phyloP scores from a whole-genome alignment of 2,797 vertebrate genomes.

The Phoebastria nigripes region DNA sequence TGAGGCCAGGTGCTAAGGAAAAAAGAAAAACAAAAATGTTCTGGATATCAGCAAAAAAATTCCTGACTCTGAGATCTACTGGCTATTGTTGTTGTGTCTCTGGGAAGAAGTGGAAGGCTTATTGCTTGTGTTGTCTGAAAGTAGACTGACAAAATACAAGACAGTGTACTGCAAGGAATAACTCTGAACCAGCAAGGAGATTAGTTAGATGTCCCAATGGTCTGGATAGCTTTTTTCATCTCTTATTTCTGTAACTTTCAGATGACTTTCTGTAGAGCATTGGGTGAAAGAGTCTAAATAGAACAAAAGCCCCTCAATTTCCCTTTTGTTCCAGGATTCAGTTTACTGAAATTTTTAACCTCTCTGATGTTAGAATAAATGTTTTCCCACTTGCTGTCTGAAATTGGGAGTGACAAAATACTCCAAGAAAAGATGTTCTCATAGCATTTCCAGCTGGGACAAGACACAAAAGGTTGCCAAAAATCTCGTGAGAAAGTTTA shows the following conservation, averaged over 20 bases:
- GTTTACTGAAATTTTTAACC: neutral
- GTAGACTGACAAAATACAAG: neutral
- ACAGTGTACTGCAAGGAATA: neutral
- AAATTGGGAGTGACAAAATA: slow-evolving; percentile 25
- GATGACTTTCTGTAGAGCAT: neutral
- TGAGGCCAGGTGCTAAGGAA: neutral
- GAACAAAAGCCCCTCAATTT: neutral
- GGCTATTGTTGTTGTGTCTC: neutral
- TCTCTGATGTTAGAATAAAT: neutral
- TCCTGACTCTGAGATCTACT: neutral
- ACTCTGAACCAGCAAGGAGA: neutral
- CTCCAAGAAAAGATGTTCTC: neutral
- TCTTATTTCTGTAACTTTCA: neutral
- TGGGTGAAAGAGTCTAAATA: neutral
- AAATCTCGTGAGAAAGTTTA: slow-evolving; percentile 40
- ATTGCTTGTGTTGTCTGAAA: neutral
- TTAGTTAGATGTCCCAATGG: neutral
- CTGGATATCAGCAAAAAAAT: neutral
- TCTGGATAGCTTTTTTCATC: neutral
- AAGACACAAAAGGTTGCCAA: slow-evolving; percentile 9
- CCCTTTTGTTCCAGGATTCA: neutral
- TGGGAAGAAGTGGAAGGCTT: neutral
- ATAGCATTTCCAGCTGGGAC: slow-evolving; percentile 31
- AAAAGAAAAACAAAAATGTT: neutral
- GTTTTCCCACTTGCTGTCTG: slow-evolving; percentile 21